Base-by-base conservation (phyloP, 2,113 vertebrate genomes). In the Nanorana parkeri region DNA sequence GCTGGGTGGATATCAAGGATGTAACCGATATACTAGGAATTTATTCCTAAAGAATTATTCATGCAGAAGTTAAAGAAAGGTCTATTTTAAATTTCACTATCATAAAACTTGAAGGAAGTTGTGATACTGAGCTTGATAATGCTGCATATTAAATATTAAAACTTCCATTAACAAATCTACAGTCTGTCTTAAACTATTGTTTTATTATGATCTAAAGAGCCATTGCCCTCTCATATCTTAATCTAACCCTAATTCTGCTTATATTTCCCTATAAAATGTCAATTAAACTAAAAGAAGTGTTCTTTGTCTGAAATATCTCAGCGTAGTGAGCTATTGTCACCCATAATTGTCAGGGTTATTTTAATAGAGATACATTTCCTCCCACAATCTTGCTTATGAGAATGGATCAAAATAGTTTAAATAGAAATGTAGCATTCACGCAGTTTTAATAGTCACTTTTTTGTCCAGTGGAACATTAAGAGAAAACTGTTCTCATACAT, bases 401-500 rank as follows among this genome's bases (percentile, higher is more conserved):
- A 81, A 74, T 73, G n/a, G 60, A 36, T 26, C 5, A 52, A 63
- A 73, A 73, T 32, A 66, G 32, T 6, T 6, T 26, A 51, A 61
- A 51, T 71, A 52, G 23, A 65, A 74, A 65, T 29, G 58, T 23
- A 36, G n/a, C 7, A 56, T 15, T 73, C 58, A 65, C 32, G 26
- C 68, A 55, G 61, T 64, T 81, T 74, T 73, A 81, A 66, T 81
- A 77, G 64, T n/a, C n/a, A n/a, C n/a, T n/a, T n/a, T n/a, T n/a
- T n/a, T n/a, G n/a, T 11, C 32, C 41, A 20, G 29, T 56, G 41
- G 69, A 74, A 65, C 60, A 81, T 81, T 73, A 81, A 64, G 52
- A 65, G 58, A 56, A 81, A 81, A 73, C 16, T 73, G 17, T 81
- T 71, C 79, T 13, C 29, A 28, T 29, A 66, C 47, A 81, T 66